Conservation (phyloP, 2,888 invertebrate species). For the Hecatera dysodea region DNA sequence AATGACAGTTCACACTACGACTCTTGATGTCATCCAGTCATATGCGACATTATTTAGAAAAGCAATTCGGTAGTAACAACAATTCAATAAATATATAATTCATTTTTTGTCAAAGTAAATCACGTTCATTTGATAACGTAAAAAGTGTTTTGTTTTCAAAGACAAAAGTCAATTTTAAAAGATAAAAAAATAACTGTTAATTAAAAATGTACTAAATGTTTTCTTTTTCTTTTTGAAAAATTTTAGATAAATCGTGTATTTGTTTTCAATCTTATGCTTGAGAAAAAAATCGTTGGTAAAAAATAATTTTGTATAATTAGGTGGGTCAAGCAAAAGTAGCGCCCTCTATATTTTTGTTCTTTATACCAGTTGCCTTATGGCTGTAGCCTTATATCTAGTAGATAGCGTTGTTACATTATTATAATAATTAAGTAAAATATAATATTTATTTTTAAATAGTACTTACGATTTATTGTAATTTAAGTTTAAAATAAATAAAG, state of each 20-base stretch:
- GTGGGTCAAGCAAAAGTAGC: conserved; percentile 34
- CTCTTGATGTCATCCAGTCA: background rate
- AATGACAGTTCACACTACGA: background rate
- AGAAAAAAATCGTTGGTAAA: background rate
- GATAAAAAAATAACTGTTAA: no score
- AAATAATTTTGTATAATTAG: background rate
- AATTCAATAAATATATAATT: background rate
- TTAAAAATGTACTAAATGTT: no score
- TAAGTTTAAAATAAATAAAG: conserved; percentile 69
- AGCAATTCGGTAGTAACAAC: conserved; percentile 1
- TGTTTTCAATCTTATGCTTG: background rate
- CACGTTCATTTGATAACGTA: background rate
- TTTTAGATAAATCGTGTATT: background rate
- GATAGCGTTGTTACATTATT: conserved; percentile 42
- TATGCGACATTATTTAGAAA: conserved; percentile 4
- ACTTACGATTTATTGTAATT: conserved; percentile 66
- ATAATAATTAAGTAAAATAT: conserved; percentile 63
- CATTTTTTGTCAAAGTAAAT: background rate
- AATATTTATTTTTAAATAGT: conserved; percentile 72
- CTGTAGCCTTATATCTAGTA: conserved; percentile 40
- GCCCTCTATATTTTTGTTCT: conserved; percentile 53
- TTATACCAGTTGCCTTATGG: conserved; percentile 49
- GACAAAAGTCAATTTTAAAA: no score
- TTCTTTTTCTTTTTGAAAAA: background rate
- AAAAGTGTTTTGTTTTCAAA: no score